Evolutionary conservation across 1,140 invertebrate genomes (phyloP), one percentile per base, ranked within the genome.

Genomic region (Nylanderia fulva): DNA sequence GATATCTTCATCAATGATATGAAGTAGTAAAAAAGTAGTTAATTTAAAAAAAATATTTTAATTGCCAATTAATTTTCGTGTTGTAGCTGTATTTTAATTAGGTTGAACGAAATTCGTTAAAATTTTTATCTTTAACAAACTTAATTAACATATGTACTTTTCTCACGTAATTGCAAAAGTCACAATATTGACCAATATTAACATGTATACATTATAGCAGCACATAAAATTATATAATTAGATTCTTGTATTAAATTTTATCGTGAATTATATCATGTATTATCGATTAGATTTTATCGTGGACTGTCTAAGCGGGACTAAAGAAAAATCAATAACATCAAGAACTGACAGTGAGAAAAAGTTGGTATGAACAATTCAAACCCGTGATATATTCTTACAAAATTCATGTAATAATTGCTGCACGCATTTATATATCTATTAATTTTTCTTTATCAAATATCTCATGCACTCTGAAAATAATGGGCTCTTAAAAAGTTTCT

Each of bases 21-120:
- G 18, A 54, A 79, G 54, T 29, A 36, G 7, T 52, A 52, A 76
- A 63, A 79, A 27, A 54, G 21, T 15, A 77, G 27, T 18, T 0
- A 4, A 7, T 6, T n/a, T n/a, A n/a, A n/a, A n/a, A n/a, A n/a
- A n/a, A n/a, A 24, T 18, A 2, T 24, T 79, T 66, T 54, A 79
- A 48, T 15, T 24, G 63, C 61, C 21, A 48, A 33, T 24, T 64
- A 42, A 33, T 66, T 76, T 39, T 76, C 52, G 33, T 61, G 33
- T 61, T 27, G 15, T 7, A 1, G 18, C 33, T 61, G 0, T 61
- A 29, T 61, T 29, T 27, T 27, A 33, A 61, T 61, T 61, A 61
- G 18, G 24, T 18, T 61, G 0, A 27, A 61, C 5, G 6, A 7
- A 24, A 27, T 27, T 60, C 11, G 24, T 9, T 7, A 11, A 3